These are phyloP conservation scores for Psilopsiagon aymara DNA, from an alignment of 2,113 vertebrate genomes.

Conservation along the genomic window DNA sequence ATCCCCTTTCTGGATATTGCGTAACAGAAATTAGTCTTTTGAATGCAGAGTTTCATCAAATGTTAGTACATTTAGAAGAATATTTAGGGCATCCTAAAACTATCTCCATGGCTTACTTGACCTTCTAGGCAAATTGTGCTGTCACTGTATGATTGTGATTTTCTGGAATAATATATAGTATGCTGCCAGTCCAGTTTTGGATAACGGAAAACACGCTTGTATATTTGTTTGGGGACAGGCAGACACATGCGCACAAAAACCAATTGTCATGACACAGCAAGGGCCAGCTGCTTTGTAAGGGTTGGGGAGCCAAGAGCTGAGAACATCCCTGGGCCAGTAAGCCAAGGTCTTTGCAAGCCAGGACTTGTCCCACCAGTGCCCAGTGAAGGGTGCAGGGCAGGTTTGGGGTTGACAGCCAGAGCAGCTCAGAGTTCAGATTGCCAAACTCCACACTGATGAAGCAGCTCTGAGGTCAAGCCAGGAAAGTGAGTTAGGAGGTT, in stretches of 20 bases:
- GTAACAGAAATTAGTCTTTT: background rate
- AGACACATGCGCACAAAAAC: background rate
- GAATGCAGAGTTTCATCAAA: background rate
- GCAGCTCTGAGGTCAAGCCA: background rate
- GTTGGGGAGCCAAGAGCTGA: rapidly evolving
- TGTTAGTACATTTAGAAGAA: background rate
- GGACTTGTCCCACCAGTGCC: background rate
- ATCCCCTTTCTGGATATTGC: background rate
- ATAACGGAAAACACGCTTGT: background rate
- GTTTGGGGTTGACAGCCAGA: background rate
- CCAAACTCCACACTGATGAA: rapidly evolving
- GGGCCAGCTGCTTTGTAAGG: background rate
- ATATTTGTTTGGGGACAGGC: background rate
- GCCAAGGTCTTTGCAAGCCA: background rate
- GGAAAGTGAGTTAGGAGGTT: background rate
- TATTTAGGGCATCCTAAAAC: background rate
- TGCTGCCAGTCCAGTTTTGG: background rate
- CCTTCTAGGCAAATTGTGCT: background rate
- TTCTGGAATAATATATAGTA: background rate
- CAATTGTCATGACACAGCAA: background rate
- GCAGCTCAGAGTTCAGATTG: background rate
- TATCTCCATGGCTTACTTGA: background rate
- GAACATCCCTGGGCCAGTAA: background rate
- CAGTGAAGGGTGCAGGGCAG: background rate
- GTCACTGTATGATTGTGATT: background rate